Evolutionary conservation across 2,113 vertebrate genomes (phyloP).

Genomic region (Seriola dumerili): DNA sequence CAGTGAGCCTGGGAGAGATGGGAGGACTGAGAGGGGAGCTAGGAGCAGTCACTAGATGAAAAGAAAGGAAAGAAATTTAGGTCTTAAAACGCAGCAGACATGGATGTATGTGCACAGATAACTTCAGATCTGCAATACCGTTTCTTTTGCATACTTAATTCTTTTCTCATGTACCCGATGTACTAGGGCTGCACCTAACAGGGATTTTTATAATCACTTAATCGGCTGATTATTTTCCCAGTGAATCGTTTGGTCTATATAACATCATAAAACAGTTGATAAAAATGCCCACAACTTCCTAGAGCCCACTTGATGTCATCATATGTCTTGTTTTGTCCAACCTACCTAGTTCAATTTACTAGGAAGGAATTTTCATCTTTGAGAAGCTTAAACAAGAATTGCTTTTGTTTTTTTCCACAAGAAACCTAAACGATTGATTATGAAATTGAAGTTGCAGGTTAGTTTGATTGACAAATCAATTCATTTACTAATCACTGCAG

Average conservation of each 20-base stretch:
- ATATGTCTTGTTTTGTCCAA: accelerated
- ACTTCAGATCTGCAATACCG: background rate
- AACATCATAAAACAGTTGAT: no score
- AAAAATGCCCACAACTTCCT: background rate
- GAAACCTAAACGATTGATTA: background rate
- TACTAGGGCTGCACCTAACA: background rate
- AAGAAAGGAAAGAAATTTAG: constrained; percentile 22
- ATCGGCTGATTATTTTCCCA: background rate
- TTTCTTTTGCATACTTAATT: background rate
- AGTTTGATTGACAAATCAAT: background rate
- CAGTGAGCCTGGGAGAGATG: constrained; percentile 87
- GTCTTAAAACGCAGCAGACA: background rate
- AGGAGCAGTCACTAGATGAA: constrained; percentile 92
- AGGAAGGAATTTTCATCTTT: no score
- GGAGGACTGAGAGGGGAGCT: constrained; percentile 96
- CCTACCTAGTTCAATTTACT: background rate
- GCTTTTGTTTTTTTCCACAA: background rate
- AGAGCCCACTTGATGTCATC: background rate
- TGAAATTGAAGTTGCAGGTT: no score
- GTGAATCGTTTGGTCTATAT: no score
- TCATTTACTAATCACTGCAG: background rate
- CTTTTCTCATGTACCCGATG: no score
- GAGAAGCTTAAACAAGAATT: no score
- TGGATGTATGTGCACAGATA: background rate
- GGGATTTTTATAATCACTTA: background rate